Conservation (phyloP, 2,888 invertebrate genomes). For the Nematopogon swammerdamellus region DNA sequence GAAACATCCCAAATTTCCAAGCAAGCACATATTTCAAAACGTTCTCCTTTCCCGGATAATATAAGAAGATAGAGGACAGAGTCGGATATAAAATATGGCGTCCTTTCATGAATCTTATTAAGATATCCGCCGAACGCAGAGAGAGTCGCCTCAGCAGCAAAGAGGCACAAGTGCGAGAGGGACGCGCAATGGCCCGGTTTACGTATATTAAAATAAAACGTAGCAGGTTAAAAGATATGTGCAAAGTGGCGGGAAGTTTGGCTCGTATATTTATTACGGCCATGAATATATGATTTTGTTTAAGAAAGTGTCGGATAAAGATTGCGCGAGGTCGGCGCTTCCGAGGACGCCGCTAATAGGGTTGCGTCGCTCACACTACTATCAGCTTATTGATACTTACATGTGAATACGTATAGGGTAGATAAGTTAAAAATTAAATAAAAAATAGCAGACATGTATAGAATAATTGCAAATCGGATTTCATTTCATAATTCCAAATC, state of each 20-base stretch:
- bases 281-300: conserved; percentile 56
- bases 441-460: too few species aligned
- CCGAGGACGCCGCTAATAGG: not conserved
- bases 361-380: too few species aligned
- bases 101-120: conserved; percentile 83
- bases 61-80: conserved; percentile 59
- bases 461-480: too few species aligned
- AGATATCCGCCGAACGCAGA: conserved; percentile 67
- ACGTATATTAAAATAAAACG: conserved; percentile 55
- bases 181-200: conserved; percentile 27
- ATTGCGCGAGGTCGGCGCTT: not conserved
- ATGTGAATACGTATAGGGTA: too few species aligned
- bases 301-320: conserved; percentile 28
- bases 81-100: conserved; percentile 76
- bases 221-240: conserved; percentile 48
- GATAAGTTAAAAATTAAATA: too few species aligned
- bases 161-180: too few species aligned
- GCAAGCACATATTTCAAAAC: conserved; percentile 53
- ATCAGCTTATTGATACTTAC: too few species aligned
- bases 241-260: conserved; percentile 19
- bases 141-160: conserved; percentile 24
- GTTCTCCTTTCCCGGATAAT: conserved; percentile 49
- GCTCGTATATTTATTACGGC: conserved; percentile 42
- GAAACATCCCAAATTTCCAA: conserved; percentile 55
- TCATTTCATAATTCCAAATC: too few species aligned